Evolutionary conservation across 2,797 vertebrate genomes (phyloP), one percentile per base, ranked within the genome.

Genomic region (Propithecus deckenii): DNA sequence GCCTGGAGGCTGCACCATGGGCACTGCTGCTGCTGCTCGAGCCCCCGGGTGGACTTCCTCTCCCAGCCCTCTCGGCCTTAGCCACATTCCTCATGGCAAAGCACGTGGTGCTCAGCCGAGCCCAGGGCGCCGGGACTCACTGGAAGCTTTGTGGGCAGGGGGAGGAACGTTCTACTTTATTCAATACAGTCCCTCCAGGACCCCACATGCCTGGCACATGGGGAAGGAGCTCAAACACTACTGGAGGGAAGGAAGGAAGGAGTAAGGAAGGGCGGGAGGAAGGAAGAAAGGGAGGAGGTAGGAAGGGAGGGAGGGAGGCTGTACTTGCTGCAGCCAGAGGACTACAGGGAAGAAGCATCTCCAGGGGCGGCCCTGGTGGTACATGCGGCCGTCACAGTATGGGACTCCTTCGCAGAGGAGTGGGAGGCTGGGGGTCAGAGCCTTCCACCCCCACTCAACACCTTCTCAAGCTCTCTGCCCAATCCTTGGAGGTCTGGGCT

Each of bases 81-180:
- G 75, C 80, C 55, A 87, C 79, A 76, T 76, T 86, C 65, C 79
- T 93, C 67, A 74, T 84, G 50, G 95, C 79, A 83, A 78, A 94
- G 65, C 48, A 15, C 67, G 76, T 80, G 17, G 18, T 15, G 59
- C 61, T 93, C 86, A 79, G 63, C 15, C 32, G 22, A 76, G 48
- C 46, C 61, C 23, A 89, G 81, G 65, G 50, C 80, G 55, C 28
- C 25, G 28, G 86, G n/a, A 65, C 69, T 59, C 65, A 72, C 4
- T 2, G 35, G 63, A 86, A 76, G 41, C 43, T 93, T 18, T 89
- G 48, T 59, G 52, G 30, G 61, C 10, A 41, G 55, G 14, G 32
- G 1, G 35, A 74, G 43, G 18, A 65, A 74, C 57, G 63, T 20
- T 46, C 55, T 65, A 61, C 38, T 91, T 63, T 35, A 48, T 72